Percentiles rank a stretch among this genome's conserved stretches.
These are phyloP conservation scores for Leguminivora glycinivorella DNA, from an alignment of 1,140 invertebrate genomes.

Conservation along the genomic window DNA sequence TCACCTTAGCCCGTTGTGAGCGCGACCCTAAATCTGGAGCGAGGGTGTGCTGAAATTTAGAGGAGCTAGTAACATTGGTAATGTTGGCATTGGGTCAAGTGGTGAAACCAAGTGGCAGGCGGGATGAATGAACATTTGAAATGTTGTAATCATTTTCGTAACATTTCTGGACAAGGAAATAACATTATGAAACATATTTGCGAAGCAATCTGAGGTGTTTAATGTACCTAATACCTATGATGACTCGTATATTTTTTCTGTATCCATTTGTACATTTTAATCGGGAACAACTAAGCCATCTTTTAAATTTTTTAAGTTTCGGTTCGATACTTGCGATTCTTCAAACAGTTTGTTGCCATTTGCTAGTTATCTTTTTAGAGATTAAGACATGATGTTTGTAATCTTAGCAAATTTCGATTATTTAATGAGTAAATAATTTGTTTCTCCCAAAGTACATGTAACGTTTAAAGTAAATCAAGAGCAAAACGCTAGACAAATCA, in stretches of 20 bases:
- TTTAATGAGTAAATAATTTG: neutral
- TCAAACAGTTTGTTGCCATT: too few relatives aligned
- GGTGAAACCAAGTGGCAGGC: neutral
- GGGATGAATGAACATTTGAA: neutral
- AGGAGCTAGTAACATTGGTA: neutral
- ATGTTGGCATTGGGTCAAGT: neutral
- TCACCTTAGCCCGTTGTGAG: slow-evolving; percentile 49
- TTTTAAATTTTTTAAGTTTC: too few relatives aligned
- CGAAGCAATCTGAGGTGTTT: too few relatives aligned
- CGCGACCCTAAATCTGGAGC: slow-evolving; percentile 41
- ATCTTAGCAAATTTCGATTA: neutral
- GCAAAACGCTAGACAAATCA: slow-evolving; percentile 1
- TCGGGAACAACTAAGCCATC: too few relatives aligned
- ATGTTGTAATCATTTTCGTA: too few relatives aligned
- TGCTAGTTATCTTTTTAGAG: neutral
- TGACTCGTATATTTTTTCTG: too few relatives aligned
- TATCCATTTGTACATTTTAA: too few relatives aligned
- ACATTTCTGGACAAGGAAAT: too few relatives aligned
- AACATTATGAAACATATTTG: too few relatives aligned
- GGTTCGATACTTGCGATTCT: too few relatives aligned
- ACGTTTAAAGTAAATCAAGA: neutral
- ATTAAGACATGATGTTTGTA: neutral
- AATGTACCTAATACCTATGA: too few relatives aligned
- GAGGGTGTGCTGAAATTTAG: slow-evolving; percentile 34
- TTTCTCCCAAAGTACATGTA: neutral